Evolutionary conservation across 1,140 invertebrate genomes (phyloP), one percentile per base, ranked within the genome.

Genomic region (Papilio xuthus): DNA sequence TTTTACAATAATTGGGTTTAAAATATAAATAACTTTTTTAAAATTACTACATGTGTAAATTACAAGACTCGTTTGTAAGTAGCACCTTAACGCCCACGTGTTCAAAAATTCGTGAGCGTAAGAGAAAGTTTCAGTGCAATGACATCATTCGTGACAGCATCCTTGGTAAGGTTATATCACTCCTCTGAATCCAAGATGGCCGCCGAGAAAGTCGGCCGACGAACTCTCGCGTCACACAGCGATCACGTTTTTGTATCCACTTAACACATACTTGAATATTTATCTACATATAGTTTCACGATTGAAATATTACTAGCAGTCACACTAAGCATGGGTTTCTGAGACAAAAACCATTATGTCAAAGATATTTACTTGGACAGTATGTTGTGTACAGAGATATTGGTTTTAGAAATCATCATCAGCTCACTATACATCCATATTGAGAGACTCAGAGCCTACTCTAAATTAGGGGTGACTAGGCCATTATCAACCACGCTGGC

Each of bases 111-210:
- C 53, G 37, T 37, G 1, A 41, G 53, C 76, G 44, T 32, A 69
- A 69, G 71, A 77, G 47, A 79, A 73, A 85, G 80, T 83, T 85
- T 83, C 82, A 80, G 79, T 82, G 74, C 67, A 81, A 80, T 83
- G 82, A 83, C 82, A 78, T 83, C 80, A 83, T 47, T 23, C 10
- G 42, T 82, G 84, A 84, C 83, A 84, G 80, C 84, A 85, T 84
- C 85, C 85, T 86, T 81, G 80, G 83, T 79, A 82, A 85, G 80
- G 81, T 88, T 85, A 86, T 83, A 82, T 88, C 84, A 88, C 72
- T 73, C 42, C 73, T 75, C 73, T 41, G 20, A n/a, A 15, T 28
- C 1, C 81, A 83, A 83, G 76, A 85, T 85, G 80, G 82, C 84
- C 63, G 79, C 79, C 70, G 86, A 79, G 88, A 89, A 88, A 89